Evolutionary conservation across 2,113 vertebrate species (phyloP), one percentile per base, ranked within the genome.

Genomic region (Oncorhynchus gorbuscha): DNA sequence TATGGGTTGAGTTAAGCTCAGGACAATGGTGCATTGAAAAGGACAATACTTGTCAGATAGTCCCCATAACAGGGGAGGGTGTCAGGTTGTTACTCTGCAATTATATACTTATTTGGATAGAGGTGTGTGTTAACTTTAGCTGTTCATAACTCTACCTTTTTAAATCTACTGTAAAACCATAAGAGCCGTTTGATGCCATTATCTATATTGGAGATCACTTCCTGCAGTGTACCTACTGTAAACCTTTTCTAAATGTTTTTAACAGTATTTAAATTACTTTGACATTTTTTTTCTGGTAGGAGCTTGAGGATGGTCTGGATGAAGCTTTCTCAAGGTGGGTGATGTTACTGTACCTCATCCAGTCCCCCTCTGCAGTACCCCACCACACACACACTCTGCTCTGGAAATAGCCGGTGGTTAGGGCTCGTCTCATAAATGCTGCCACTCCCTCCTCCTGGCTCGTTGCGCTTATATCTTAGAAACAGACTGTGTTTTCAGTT

Each of bases 321-420:
- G 98, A 99, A 92, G 98, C 98, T 1, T 99, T 99, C 87, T 97
- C 97, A 81, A 99, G 98, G 98, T 99, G 95, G 95, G 81, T 86
- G 66, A 30, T 66, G 75, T 55, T 71, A 7, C 48, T 71, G 20
- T 65, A 13, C 75, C 69, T 76, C 13, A 45, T 24, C 32, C 45
- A 48, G 3, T 72, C 51, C 13, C 30, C 80, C 59, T 28, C 45
- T 35, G 12, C 18, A 64, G 2, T 9, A 26, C 35, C 68, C 12
- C 35, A 69, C 51, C 55, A 18, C 49, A 14, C 49, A 30, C 28
- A 80, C 39, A 72, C 28, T 20, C 77, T 55, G 70, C 48, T 82
- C 70, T 78, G 45, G 66, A 81, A 88, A 84, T 71, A 81, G 74
- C 72, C 69, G 39, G 35, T 51, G 64, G 73, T 79, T 81, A 59